These are phyloP conservation scores for Conomelus anceps DNA, from an alignment of 2,888 invertebrate species.

Conservation along the genomic window DNA sequence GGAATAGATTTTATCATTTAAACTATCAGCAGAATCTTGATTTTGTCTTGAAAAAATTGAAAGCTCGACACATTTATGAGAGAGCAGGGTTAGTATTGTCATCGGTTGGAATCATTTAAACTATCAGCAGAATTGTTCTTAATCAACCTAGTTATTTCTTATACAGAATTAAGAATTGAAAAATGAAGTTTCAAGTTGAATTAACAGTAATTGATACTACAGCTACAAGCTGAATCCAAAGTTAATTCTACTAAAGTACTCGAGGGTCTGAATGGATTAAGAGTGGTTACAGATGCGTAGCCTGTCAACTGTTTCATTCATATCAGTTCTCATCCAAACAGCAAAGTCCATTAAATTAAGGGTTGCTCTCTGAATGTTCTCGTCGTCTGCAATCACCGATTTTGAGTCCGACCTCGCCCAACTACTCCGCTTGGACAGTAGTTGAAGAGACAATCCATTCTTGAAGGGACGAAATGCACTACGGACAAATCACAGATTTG, in stretches of 20 bases:
- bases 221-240: neutral
- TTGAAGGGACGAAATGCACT: neutral
- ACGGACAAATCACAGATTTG: neutral
- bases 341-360: neutral
- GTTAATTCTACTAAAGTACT: neutral
- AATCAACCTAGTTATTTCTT: too few species aligned
- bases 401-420: neutral
- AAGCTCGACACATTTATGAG: too few species aligned
- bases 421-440: neutral
- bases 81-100: too few species aligned
- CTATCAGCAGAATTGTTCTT: too few species aligned
- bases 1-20: too few species aligned
- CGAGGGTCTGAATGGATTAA: neutral
- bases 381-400: neutral
- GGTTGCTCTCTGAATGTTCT: neutral
- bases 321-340: neutral
- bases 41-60: too few species aligned
- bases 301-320: neutral
- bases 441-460: neutral
- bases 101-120: too few species aligned
- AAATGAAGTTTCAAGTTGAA: too few species aligned
- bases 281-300: neutral
- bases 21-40: too few species aligned
- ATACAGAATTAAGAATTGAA: too few species aligned
- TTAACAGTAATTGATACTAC: too few species aligned